Percentiles rank a stretch among this genome's conserved stretches.
phyloP scores from a whole-genome alignment of 2,113 vertebrate genomes.

The Hypocryptadius cinnamomeus region DNA sequence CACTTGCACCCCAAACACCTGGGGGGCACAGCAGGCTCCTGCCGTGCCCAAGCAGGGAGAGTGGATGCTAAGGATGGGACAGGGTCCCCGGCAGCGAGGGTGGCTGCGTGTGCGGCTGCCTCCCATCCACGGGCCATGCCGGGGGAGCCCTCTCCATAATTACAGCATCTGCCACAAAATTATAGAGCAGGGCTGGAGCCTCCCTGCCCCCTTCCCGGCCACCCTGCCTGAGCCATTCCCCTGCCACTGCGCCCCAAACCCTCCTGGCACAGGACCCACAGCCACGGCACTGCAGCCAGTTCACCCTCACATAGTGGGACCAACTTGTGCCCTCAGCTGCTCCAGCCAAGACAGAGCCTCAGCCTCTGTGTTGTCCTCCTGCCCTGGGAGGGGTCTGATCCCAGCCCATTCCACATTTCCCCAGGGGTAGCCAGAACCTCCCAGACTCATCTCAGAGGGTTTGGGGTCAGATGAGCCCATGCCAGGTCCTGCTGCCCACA shows the following conservation, averaged over 20 bases:
- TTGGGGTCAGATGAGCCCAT: background rate
- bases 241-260: background rate
- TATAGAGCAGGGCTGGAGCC: background rate
- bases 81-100: background rate
- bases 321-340: background rate
- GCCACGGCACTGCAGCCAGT: rapidly evolving
- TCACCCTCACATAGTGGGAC: background rate
- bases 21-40: background rate
- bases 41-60: rapidly evolving
- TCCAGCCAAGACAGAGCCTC: background rate
- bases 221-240: background rate
- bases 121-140: background rate
- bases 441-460: background rate
- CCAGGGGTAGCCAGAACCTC: background rate
- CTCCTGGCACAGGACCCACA: background rate
- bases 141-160: background rate
- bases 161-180: slow-evolving; percentile 20
- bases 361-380: background rate
- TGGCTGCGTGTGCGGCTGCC: background rate
- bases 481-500: background rate
- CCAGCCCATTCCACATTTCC: background rate
- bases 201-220: background rate
- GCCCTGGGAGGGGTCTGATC: background rate
- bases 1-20: background rate
- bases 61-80: background rate